Conservation (phyloP, 2,113 vertebrate genomes). For the Xenotilapia flavipinnis region DNA sequence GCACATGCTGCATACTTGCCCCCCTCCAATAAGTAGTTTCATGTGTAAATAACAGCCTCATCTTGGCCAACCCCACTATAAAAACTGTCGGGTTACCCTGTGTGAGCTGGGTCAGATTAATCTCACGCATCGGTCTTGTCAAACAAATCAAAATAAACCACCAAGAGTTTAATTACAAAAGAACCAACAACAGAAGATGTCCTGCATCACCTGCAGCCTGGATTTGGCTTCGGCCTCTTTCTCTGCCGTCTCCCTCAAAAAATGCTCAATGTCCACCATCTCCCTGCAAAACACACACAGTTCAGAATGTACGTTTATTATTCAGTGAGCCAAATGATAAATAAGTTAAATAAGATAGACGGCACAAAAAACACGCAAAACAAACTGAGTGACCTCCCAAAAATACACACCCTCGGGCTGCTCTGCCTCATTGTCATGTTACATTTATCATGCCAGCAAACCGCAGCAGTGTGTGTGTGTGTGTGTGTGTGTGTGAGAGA, state of each 20-base stretch:
- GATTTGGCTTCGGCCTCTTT: constrained; percentile 86
- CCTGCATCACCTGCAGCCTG: constrained; percentile 73
- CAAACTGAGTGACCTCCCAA: not conserved
- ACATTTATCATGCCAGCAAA: not conserved
- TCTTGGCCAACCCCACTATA: not conserved
- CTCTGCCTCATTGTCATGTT: not conserved
- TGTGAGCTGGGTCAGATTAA: not conserved
- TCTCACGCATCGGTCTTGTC: fast-evolving
- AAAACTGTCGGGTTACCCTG: not conserved
- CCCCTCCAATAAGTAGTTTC: not conserved
- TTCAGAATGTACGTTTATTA: not conserved
- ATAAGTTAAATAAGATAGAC: not conserved
- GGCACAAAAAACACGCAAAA: not conserved
- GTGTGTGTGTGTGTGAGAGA: not conserved
- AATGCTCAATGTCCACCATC: constrained; percentile 84
- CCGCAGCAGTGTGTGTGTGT: not conserved
- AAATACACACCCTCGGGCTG: not conserved
- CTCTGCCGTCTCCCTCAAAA: constrained; percentile 83
- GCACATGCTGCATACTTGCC: not conserved
- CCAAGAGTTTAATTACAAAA: not conserved
- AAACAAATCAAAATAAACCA: not conserved
- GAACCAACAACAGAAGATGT: fast-evolving
- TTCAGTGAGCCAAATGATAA: not conserved
- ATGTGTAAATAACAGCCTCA: not conserved
- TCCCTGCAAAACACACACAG: constrained; percentile 72